Percentiles rank a stretch among this genome's conserved stretches.
Conservation (phyloP, 2,797 vertebrate genomes). For the Manis javanica region DNA sequence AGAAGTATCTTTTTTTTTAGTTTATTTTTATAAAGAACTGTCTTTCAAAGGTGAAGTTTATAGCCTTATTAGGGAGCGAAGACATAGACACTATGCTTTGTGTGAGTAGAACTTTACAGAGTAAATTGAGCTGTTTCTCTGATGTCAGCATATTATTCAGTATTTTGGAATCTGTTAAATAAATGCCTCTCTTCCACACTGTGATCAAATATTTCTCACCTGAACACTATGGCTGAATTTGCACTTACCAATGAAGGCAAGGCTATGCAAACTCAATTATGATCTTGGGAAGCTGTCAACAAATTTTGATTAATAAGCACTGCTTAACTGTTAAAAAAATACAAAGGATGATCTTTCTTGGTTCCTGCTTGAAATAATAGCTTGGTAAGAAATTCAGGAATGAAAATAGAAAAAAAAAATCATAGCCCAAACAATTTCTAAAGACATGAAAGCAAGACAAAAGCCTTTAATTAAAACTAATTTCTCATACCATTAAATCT, state of each 20-base stretch:
- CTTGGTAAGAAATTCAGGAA: not conserved
- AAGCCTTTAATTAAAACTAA: conserved; percentile 21
- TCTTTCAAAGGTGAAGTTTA: not conserved
- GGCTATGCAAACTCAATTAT: conserved; percentile 59
- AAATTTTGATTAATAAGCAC: conserved; percentile 57
- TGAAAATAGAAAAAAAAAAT: not conserved
- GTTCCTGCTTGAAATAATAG: conserved; percentile 46
- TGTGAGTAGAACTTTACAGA: not conserved
- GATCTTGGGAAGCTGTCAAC: conserved; percentile 55
- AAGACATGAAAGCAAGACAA: not conserved
- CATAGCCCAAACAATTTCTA: not conserved
- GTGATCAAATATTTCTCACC: not conserved
- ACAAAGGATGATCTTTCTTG: conserved; percentile 31
- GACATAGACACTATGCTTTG: not conserved
- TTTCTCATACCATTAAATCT: not conserved
- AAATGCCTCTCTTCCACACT: not conserved
- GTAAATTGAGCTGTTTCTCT: not conserved
- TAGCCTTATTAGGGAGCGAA: not conserved
- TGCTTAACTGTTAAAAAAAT: conserved; percentile 49
- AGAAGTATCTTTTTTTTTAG: not conserved
- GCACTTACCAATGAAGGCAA: conserved; percentile 52
- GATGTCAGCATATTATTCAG: not conserved
- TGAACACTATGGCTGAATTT: not conserved
- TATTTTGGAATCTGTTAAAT: not conserved
- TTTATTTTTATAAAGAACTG: not conserved